These are phyloP conservation scores for Mormyrops attenuatus DNA, from an alignment of 2,797 vertebrate genomes.

Conservation along the genomic window DNA sequence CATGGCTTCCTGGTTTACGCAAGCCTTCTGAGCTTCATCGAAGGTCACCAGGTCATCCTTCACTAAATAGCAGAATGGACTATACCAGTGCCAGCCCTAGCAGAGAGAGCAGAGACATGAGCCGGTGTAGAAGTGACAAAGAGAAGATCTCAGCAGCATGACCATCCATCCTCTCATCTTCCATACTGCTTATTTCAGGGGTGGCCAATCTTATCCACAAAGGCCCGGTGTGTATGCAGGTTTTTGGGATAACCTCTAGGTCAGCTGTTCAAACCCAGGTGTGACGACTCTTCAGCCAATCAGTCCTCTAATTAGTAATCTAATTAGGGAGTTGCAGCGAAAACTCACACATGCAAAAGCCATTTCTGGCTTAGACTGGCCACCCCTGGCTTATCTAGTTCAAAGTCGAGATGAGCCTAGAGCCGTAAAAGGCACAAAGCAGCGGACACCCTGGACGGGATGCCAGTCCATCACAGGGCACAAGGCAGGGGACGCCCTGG, in stretches of 20 bases:
- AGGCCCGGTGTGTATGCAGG: neutral
- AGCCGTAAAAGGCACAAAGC: neutral
- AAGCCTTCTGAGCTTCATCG: constrained; percentile 72
- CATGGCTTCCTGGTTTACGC: constrained; percentile 64
- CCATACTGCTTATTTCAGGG: neutral
- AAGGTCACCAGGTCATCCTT: constrained; percentile 77
- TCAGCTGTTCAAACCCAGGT: neutral
- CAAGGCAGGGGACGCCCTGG: neutral
- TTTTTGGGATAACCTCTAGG: neutral
- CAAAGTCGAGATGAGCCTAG: neutral
- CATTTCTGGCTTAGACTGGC: neutral
- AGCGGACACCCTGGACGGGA: too few relatives aligned
- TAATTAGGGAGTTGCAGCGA: neutral
- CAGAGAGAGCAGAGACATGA: neutral
- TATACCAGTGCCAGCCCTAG: constrained; percentile 96
- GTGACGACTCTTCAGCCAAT: neutral
- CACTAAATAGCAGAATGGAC: constrained; percentile 87
- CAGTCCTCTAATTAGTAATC: neutral
- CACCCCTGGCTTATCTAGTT: neutral
- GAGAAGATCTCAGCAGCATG: neutral
- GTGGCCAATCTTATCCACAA: neutral
- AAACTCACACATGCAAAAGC: neutral
- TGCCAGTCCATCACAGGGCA: too few relatives aligned
- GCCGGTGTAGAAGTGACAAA: neutral
- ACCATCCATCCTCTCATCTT: neutral